Conservation (phyloP, 2,113 vertebrate genomes). For the western clawed frog (Xenopus tropicalis) region UCB_Xtro_10.0 CM004448.2:47711501-47712000, state of each 20-base stretch:
- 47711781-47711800: conserved; percentile 79
- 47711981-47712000: conserved; percentile 89
- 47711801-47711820: conserved; percentile 97
- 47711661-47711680: no score
- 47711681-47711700: no score
- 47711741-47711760: conserved; percentile 93
- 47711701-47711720: background rate
- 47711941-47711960: conserved; percentile 86
- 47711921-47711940: conserved; percentile 90
- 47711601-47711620: no score
- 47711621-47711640: no score
- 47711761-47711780: conserved; percentile 70
- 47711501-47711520: no score
- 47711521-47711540: no score
- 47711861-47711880: conserved; percentile 71
- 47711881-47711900: conserved; percentile 83
- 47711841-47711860: conserved; percentile 86
- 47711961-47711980: conserved; percentile 81
- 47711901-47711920: conserved; percentile 93
- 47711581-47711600: no score
- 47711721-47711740: conserved; percentile 22
- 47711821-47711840: conserved; percentile 88
- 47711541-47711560: no score
- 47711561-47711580: no score
- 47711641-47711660: no score